A percentile compares a stretch with the other conserved stretches of the same genome.
These are phyloP conservation scores for Acyrthosiphon pisum DNA, from an alignment of 1,140 invertebrate species.

Conservation along the genomic window DNA sequence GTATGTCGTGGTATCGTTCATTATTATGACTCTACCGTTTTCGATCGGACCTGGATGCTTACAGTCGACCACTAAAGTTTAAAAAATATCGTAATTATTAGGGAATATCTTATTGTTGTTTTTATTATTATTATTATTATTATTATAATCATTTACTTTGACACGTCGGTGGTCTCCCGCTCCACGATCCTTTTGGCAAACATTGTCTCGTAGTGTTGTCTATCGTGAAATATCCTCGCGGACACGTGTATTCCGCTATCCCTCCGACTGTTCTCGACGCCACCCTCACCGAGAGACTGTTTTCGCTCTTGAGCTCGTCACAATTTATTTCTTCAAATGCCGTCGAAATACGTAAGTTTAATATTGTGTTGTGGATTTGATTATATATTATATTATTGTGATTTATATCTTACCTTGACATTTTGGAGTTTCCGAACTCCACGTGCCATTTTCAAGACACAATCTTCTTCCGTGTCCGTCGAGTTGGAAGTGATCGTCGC, in stretches of 20 bases:
- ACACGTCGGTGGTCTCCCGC: conserved; percentile 78
- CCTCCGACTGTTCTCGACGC: conserved; percentile 77
- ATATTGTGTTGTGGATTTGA: neutral
- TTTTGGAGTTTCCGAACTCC: conserved; percentile 78
- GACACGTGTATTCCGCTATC: conserved; percentile 80
- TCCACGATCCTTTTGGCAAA: conserved; percentile 81
- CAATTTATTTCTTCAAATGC: conserved; percentile 77
- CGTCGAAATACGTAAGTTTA: neutral
- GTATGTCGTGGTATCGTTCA: conserved; percentile 82
- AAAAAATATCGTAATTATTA: conserved; percentile 21
- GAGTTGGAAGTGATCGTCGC: conserved; percentile 80
- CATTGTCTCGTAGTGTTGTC: conserved; percentile 83
- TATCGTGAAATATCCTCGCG: conserved; percentile 78
- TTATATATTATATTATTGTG: neutral
- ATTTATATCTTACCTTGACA: conserved; percentile 71
- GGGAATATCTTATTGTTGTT: neutral
- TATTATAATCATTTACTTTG: conserved; percentile 71
- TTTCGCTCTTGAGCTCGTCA: conserved; percentile 70
- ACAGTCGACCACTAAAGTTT: conserved; percentile 78
- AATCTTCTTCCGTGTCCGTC: conserved; percentile 80
- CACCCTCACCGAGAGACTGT: conserved; percentile 69
- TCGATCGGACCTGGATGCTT: conserved; percentile 78
- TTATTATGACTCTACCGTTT: conserved; percentile 84
- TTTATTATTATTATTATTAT: neutral
- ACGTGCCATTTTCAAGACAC: conserved; percentile 88